Conservation (phyloP, 1,140 invertebrate genomes). For the Drosophila chauvacae region DNA sequence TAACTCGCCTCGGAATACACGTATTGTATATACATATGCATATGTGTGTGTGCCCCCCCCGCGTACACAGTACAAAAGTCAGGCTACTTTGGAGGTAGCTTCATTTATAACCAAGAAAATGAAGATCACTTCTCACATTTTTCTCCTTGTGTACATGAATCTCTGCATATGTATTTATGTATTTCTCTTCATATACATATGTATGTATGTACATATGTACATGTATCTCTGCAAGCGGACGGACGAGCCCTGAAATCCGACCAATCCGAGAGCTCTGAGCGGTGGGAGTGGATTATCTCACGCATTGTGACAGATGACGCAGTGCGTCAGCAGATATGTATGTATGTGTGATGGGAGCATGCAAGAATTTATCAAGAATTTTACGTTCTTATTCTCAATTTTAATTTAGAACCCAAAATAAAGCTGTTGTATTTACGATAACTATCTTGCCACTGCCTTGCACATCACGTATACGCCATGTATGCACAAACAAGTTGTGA, state of each 20-base stretch:
- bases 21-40: neutral
- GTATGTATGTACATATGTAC: too few relatives aligned
- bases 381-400: neutral
- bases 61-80: conserved; percentile 8
- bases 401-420: neutral
- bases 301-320: conserved; percentile 38
- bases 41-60: neutral
- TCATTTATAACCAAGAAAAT: neutral
- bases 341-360: neutral
- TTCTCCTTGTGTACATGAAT: neutral
- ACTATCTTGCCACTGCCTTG: neutral
- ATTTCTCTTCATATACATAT: neutral
- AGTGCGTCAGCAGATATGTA: conserved; percentile 39
- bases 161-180: neutral
- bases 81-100: neutral
- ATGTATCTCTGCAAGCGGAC: conserved; percentile 19
- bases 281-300: conserved; percentile 48
- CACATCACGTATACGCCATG: conserved; percentile 26
- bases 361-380: neutral
- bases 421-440: neutral
- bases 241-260: conserved; percentile 74
- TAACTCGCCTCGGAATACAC: conserved; percentile 9
- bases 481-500: conserved; percentile 13
- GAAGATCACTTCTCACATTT: neutral
- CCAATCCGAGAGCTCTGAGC: conserved; percentile 60